These are phyloP conservation scores for Sclerurus mexicanus DNA, from an alignment of 2,113 vertebrate species.

Conservation along the genomic window DNA sequence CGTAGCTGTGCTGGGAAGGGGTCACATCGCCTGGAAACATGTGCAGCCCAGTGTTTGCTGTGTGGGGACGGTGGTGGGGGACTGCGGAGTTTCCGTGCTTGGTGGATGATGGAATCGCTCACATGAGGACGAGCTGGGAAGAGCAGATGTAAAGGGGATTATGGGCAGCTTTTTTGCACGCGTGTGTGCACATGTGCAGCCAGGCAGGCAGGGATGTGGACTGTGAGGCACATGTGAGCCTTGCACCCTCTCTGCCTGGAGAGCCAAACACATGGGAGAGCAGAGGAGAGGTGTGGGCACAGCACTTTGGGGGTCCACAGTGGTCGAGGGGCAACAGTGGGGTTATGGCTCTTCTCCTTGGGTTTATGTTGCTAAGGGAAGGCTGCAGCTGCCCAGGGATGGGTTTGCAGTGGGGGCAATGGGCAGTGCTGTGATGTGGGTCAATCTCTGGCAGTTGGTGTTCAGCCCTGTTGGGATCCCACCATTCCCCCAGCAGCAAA, in stretches of 20 bases:
- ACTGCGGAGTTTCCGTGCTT: fast-evolving
- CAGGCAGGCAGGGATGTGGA: background rate
- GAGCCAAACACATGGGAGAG: fast-evolving
- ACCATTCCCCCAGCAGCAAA: background rate
- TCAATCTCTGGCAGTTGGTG: fast-evolving
- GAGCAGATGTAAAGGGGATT: constrained; percentile 1
- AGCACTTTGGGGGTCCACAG: background rate
- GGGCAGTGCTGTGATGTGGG: background rate
- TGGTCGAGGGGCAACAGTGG: fast-evolving
- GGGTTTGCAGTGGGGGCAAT: background rate
- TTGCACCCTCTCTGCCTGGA: background rate
- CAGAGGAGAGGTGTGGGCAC: background rate
- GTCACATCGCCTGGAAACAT: fast-evolving
- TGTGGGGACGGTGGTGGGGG: fast-evolving
- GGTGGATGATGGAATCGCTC: fast-evolving
- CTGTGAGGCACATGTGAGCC: fast-evolving
- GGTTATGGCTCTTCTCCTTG: fast-evolving
- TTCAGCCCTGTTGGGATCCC: background rate
- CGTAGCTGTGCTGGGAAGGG: background rate
- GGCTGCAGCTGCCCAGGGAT: background rate
- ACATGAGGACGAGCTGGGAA: background rate
- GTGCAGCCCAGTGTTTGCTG: fast-evolving
- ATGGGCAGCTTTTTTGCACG: background rate
- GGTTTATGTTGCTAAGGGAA: background rate
- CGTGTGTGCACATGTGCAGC: background rate